Evolutionary conservation across 2,797 vertebrate genomes (phyloP), one percentile per base, ranked within the genome.

Genomic region (Lophius americanus): DNA sequence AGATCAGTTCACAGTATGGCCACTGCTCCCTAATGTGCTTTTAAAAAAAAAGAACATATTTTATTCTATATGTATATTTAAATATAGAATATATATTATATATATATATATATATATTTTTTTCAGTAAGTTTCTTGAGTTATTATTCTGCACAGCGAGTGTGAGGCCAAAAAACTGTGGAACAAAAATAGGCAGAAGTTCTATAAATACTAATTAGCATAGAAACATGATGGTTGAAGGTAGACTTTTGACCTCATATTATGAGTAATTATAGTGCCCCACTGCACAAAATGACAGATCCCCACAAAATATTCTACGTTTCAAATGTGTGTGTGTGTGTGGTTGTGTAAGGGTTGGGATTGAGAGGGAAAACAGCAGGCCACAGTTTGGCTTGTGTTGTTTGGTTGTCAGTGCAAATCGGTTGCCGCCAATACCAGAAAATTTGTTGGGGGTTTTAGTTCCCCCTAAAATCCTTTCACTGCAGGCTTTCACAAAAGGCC

Each of bases 381-480:
- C 11, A 8, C 41, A 37, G 23, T 44, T n/a, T 23, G 8, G 38
- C 5, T 51, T 3, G 2, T 36, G 42, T 52, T 50, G n/a, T 36
- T 56, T 37, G 36, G 41, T 43, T 70, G 64, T 66, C 69, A 50
- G 57, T 42, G 4, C 47, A 53, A 60, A 23, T 44, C 48, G 35
- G 41, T 66, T 63, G 6, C 75, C 7, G 5, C 61, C 52, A 44
- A 32, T 35, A 41, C 39, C 12, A 23, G 12, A 49, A 57, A 35
- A 76, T 51, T 56, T 44, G 50, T 9, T 4, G 37, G 7, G 37
- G 37, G 50, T 41, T 79, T 66, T 69, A 52, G 63, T 73, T 43
- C 6, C 10, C 38, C 39, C 2, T 2, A 7, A 46, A 57, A 66
- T 69, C 43, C 39, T 44, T 68, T 73, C n/a, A 56, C 53, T 48